Conservation (phyloP, 2,888 invertebrate species). For the Pristionchus exspectatus region DNA sequence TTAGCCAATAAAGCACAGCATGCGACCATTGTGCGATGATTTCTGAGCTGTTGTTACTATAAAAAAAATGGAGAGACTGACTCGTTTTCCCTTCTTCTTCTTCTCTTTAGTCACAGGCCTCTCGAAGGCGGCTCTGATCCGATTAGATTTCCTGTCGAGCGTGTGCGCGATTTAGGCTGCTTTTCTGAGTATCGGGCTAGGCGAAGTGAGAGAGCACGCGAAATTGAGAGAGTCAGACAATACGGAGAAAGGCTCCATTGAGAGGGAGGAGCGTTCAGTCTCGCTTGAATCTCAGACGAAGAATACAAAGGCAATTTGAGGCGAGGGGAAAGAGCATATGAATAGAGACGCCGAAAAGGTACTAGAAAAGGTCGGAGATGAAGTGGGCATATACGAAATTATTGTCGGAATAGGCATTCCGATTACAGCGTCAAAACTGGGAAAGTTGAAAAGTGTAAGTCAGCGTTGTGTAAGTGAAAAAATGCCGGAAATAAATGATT, state of each 20-base stretch:
- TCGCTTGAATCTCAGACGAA: no score
- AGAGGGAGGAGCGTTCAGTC: no score
- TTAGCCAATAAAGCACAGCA: neutral
- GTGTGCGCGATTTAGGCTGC: neutral
- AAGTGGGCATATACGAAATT: no score
- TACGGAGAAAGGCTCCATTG: neutral
- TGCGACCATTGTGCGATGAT: neutral
- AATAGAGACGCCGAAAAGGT: no score
- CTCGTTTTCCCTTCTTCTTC: neutral
- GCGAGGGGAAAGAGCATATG: no score
- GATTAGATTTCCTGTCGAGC: slow-evolving; percentile 20
- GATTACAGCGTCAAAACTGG: no score
- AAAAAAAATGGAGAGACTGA: neutral
- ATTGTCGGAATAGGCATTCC: no score
- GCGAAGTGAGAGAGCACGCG: neutral
- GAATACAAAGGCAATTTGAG: no score
- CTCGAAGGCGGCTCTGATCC: neutral
- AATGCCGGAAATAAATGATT: no score
- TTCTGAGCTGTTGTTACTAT: neutral
- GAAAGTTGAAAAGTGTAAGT: no score
- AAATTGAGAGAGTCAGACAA: neutral
- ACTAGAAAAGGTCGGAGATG: no score
- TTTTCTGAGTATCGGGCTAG: neutral
- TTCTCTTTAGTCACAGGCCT: neutral
- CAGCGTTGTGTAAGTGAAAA: no score